These are phyloP conservation scores for Romanogobio albipinnatus DNA, from an alignment of 2,113 vertebrate species.

Conservation along the genomic window DNA sequence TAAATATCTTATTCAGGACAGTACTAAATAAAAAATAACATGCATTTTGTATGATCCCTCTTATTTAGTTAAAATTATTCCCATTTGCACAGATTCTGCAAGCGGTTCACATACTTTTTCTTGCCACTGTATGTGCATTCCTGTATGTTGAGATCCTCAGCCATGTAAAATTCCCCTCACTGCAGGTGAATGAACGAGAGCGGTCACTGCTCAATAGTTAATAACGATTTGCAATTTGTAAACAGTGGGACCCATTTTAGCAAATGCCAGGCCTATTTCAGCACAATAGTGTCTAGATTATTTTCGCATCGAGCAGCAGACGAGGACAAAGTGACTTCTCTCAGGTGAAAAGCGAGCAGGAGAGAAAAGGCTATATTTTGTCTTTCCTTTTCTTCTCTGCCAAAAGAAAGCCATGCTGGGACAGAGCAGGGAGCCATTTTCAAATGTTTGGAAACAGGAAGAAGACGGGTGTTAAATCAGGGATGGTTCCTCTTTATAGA, in stretches of 20 bases:
- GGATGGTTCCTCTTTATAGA: constrained; percentile 39
- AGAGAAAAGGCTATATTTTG: constrained; percentile 26
- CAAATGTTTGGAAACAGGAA: constrained; percentile 51
- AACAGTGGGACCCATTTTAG: constrained; percentile 64
- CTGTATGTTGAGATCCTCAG: not conserved
- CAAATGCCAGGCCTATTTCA: constrained; percentile 59
- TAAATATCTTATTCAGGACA: too few relatives aligned
- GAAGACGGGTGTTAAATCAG: constrained; percentile 41
- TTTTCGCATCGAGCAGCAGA: constrained; percentile 45
- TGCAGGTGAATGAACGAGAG: constrained; percentile 16
- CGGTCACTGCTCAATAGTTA: constrained; percentile 59
- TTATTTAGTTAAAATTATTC: too few relatives aligned
- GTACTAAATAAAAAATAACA: too few relatives aligned
- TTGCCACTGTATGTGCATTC: not conserved
- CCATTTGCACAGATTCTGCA: too few relatives aligned
- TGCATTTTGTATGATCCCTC: too few relatives aligned
- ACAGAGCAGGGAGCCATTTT: constrained; percentile 17
- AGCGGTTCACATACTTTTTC: too few relatives aligned
- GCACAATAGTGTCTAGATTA: constrained; percentile 58
- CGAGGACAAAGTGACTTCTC: constrained; percentile 34
- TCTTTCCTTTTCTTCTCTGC: constrained; percentile 38
- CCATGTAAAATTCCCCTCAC: constrained; percentile 35
- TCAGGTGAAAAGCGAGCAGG: constrained; percentile 27
- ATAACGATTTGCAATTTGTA: constrained; percentile 71
- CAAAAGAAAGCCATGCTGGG: constrained; percentile 23